phyloP scores from a whole-genome alignment of 2,888 invertebrate species.

The Lutraria lutraria region DNA sequence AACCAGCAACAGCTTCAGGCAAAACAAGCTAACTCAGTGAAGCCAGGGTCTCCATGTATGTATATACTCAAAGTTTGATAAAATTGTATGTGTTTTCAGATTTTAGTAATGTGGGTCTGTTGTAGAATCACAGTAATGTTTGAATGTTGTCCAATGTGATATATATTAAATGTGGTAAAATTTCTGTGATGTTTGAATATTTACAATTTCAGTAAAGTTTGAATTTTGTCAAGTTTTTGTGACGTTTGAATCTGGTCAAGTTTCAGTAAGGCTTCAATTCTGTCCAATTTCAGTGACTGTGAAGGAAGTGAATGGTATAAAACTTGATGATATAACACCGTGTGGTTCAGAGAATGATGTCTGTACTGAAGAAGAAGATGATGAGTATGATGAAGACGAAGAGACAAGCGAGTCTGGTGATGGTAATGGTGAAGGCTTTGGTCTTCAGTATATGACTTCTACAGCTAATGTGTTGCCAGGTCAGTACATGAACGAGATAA shows the following conservation, averaged over 20 bases:
- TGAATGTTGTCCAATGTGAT: no score
- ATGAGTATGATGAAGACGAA: slow-evolving; percentile 70
- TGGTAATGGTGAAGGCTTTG: slow-evolving; percentile 67
- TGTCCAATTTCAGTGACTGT: slow-evolving; percentile 30
- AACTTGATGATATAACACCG: slow-evolving; percentile 65
- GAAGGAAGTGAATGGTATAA: slow-evolving; percentile 58
- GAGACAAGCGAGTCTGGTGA: slow-evolving; percentile 61
- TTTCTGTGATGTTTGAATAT: no score
- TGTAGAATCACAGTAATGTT: no score
- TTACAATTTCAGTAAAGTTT: no score
- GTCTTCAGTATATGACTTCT: slow-evolving; percentile 60
- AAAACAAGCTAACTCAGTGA: background rate
- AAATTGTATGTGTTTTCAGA: no score
- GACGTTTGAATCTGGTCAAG: no score
- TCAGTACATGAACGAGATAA: background rate
- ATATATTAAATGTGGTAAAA: no score
- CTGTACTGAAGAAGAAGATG: slow-evolving; percentile 68
- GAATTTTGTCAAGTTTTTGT: no score
- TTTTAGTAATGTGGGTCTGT: no score
- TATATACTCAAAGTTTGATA: no score
- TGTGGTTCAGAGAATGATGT: slow-evolving; percentile 64
- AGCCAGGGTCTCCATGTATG: no score
- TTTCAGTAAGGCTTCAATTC: background rate
- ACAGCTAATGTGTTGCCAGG: background rate
- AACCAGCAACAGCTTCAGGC: background rate